Percentiles rank a stretch among this genome's conserved stretches.
Conservation (phyloP, 2,888 invertebrate genomes). For the Drosophila algonquin region DNA sequence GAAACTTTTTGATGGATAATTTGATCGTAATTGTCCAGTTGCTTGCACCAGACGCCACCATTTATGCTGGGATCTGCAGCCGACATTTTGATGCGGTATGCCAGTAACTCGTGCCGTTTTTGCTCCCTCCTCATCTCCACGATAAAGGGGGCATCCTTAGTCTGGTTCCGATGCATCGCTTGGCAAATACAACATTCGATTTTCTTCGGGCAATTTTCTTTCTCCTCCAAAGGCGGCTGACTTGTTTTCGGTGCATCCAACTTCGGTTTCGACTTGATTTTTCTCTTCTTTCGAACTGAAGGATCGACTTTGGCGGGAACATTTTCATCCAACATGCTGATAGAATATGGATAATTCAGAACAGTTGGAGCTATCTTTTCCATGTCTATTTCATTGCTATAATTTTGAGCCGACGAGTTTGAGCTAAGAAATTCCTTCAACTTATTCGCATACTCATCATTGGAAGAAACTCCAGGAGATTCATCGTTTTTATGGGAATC, state of each 20-base stretch:
- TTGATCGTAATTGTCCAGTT: background rate
- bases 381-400: background rate
- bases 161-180: conserved; percentile 1
- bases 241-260: background rate
- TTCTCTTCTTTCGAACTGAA: background rate
- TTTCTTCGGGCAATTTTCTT: too few relatives aligned
- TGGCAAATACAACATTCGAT: conserved; percentile 45
- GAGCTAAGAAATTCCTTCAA: background rate
- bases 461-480: background rate
- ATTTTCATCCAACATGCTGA: background rate
- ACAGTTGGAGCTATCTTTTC: background rate
- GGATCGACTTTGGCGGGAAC: background rate
- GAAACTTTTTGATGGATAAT: background rate
- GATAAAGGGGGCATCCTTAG: conserved; percentile 42
- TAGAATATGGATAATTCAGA: conserved; percentile 9
- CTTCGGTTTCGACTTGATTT: background rate
- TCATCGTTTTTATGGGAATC: background rate
- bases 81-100: conserved; percentile 37
- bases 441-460: background rate
- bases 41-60: background rate
- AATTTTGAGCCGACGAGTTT: too few relatives aligned
- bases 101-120: conserved; percentile 46
- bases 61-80: background rate
- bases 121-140: conserved; percentile 42
- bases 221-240: background rate